A percentile compares a stretch with the other conserved stretches of the same genome.
phyloP scores from a whole-genome alignment of 2,113 vertebrate species.

The Rallus limicola region DNA sequence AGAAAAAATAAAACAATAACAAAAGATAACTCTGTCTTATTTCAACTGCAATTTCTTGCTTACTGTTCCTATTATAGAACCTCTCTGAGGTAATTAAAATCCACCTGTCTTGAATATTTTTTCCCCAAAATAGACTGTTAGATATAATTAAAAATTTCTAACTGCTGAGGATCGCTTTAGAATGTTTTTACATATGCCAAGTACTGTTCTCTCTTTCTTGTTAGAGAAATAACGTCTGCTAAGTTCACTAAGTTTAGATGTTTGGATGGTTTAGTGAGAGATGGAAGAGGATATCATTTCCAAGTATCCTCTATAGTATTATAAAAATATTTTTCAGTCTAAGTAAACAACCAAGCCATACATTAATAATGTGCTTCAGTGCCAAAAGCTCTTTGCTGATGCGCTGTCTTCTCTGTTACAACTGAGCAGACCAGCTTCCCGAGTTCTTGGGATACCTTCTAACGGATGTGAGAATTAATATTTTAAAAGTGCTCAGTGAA shows the following conservation, averaged over 20 bases:
- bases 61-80: not conserved
- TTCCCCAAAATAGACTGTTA: not conserved
- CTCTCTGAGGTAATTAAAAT: not conserved
- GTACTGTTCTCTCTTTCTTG: not conserved
- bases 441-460: not conserved
- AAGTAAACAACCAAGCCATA: not conserved
- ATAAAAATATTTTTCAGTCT: not conserved
- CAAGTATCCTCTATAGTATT: not conserved
- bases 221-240: not conserved
- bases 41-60: not conserved
- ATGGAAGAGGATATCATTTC: not conserved
- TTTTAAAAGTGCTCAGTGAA: not conserved
- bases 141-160: not conserved
- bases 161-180: not conserved
- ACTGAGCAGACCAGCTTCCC: not conserved
- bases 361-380: not conserved
- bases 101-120: not conserved
- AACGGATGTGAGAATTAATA: not conserved
- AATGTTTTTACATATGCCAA: not conserved
- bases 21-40: not conserved
- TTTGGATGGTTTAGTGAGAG: not conserved
- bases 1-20: not conserved
- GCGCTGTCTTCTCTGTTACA: not conserved
- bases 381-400: not conserved
- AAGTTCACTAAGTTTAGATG: not conserved